These are phyloP conservation scores for Enteromius thamalakanensis DNA, from an alignment of 2,797 vertebrate genomes.

Conservation along the genomic window DNA sequence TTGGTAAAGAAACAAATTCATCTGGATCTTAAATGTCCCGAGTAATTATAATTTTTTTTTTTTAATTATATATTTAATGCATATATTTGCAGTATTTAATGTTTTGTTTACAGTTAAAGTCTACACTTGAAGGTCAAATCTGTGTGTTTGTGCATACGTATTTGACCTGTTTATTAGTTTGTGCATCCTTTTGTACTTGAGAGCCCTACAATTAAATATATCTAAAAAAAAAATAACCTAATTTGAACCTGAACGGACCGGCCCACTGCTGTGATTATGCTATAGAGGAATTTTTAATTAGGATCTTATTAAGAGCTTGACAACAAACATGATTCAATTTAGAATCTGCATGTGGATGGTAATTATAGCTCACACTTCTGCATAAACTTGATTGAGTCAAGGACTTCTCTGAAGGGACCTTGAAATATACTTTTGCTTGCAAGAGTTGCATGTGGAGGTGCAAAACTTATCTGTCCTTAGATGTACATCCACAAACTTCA, in stretches of 20 bases:
- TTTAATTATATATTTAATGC: neutral
- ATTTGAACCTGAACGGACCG: slow-evolving; percentile 57
- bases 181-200: slow-evolving; percentile 29
- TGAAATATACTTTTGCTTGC: slow-evolving; percentile 61
- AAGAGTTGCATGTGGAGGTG: neutral
- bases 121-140: neutral
- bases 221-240: slow-evolving; percentile 27
- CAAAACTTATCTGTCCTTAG: neutral
- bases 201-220: slow-evolving; percentile 39
- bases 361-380: slow-evolving; percentile 67
- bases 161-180: slow-evolving; percentile 6
- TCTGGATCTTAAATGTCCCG: neutral
- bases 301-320: slow-evolving; percentile 73
- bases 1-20: neutral
- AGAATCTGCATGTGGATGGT: slow-evolving; percentile 58
- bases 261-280: slow-evolving; percentile 57
- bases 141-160: neutral
- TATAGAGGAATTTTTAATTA: slow-evolving; percentile 70
- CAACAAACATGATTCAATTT: slow-evolving; percentile 79
- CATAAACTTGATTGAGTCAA: slow-evolving; percentile 48
- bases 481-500: neutral
- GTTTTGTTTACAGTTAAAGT: neutral
- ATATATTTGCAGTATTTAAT: neutral
- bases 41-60: neutral
- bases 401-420: slow-evolving; percentile 62